A percentile compares a stretch with the other conserved stretches of the same genome.
These are phyloP conservation scores for Ormyrus labotus DNA, from an alignment of 2,888 invertebrate genomes.

Conservation along the genomic window DNA sequence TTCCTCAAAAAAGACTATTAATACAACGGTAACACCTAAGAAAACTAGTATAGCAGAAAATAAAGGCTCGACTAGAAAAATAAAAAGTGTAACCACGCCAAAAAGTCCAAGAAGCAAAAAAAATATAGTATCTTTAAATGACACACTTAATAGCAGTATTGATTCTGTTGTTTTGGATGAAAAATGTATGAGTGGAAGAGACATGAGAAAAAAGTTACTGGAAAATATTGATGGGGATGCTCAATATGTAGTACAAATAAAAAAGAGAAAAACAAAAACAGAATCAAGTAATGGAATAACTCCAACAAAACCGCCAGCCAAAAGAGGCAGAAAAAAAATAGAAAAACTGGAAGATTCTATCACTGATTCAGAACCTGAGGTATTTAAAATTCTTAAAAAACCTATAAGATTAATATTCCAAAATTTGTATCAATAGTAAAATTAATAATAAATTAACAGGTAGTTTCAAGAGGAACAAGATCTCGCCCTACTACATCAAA, in stretches of 20 bases:
- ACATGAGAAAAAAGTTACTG: conserved; percentile 64
- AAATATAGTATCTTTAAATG: conserved; percentile 18
- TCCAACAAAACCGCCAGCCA: conserved; percentile 41
- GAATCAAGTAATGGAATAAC: conserved; percentile 31
- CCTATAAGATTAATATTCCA: neutral
- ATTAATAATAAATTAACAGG: conserved; percentile 56
- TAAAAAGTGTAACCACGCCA: conserved; percentile 34
- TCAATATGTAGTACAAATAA: conserved; percentile 70
- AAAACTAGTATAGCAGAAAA: conserved; percentile 11
- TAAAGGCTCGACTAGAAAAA: conserved; percentile 23
- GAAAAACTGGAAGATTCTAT: conserved; percentile 51
- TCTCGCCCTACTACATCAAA: conserved; percentile 60
- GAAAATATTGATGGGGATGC: conserved; percentile 68
- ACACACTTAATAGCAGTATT: conserved; percentile 65
- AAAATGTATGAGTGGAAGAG: conserved; percentile 64
- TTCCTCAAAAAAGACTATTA: conserved; percentile 40
- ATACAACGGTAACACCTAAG: conserved; percentile 57
- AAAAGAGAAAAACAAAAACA: conserved; percentile 62
- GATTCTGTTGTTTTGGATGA: conserved; percentile 67
- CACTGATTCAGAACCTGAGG: conserved; percentile 66
- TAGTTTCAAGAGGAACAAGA: conserved; percentile 63
- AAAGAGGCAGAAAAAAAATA: conserved; percentile 58
- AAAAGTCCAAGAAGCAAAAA: conserved; percentile 57
- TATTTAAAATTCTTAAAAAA: conserved; percentile 48
- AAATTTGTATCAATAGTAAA: conserved; percentile 17